Base-by-base conservation (phyloP, 1,140 invertebrate species). In the Telenomus remus region DNA sequence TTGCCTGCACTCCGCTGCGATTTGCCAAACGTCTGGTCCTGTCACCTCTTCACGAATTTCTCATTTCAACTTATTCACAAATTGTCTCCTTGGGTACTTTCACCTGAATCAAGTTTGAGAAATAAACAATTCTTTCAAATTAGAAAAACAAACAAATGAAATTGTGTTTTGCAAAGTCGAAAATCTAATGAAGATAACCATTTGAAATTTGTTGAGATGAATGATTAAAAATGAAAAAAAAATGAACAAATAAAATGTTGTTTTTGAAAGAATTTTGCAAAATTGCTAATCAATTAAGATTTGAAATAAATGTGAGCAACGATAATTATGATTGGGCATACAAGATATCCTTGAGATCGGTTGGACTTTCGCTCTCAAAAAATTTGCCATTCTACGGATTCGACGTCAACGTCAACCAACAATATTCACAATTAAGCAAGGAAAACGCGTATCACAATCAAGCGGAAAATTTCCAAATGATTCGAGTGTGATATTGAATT, bases 291-390 rank as follows among this genome's bases (percentile, higher is more conserved):
- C 19, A 27, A 27, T 27, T 27, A 27, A 27, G 19, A 27, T 27
- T 27, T 27, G 19, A 27, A 27, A 27, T 37, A 27, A 63, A 13
- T 11, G 33, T 35, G 43, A 12, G 10, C 27, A n/a, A 16, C 15
- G 49, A 51, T 35, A 12, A 15, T 34, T 43, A 19, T 11, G 27
- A 63, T 53, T 63, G 59, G 49, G 19, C 27, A 44, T 37, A 44
- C 12, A 0, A 53, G 59, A 61, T 51, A 55, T 47, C 61, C 61
- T 64, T 64, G 61, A 55, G 43, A 47, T 42, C 7, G 50, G 37
- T 8, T 48, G 61, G 44, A 64, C 61, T 64, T 64, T 64, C 61
- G 61, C 61, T 64, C 61, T 55, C 43, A 64, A 64, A 64, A 64
- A 64, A 53, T 27, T 27, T 54, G 39, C 15, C 33, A 51, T 47